Evolutionary conservation across 2,888 invertebrate species (phyloP).

Genomic region (Quadroppia sp.): DNA sequence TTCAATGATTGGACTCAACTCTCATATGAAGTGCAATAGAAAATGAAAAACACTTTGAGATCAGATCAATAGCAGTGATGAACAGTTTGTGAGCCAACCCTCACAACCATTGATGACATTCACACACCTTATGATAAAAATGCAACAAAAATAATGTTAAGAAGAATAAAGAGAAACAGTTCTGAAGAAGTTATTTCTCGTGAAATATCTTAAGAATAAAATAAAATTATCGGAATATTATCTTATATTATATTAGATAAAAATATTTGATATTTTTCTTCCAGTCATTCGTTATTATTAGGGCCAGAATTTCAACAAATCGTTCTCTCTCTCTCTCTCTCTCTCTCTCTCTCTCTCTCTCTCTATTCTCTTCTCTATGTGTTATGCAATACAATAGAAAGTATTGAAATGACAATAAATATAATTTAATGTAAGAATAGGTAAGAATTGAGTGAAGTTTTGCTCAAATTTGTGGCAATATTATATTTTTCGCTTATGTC

Average conservation of each 20-base stretch:
- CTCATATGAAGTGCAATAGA: background rate
- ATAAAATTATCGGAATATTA: background rate
- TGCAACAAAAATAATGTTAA: background rate
- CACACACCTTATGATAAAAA: conserved; percentile 27
- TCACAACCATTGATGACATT: conserved; percentile 28
- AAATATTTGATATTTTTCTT: background rate
- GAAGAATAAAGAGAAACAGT: background rate
- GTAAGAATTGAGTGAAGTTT: too few relatives aligned
- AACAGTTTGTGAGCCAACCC: conserved; percentile 5
- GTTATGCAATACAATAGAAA: too few relatives aligned
- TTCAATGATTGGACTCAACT: background rate
- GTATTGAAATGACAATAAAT: too few relatives aligned
- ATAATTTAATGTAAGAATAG: too few relatives aligned
- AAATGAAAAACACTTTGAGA: background rate
- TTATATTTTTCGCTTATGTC: background rate
- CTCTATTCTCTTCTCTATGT: too few relatives aligned
- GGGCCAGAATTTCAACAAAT: background rate
- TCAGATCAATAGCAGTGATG: conserved; percentile 14
- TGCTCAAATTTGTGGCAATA: too few relatives aligned
- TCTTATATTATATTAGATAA: conserved; percentile 12
- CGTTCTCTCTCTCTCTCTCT: too few relatives aligned
- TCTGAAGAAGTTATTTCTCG: background rate
- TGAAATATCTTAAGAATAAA: background rate
- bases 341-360: too few relatives aligned
- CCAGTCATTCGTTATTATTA: background rate